Base-by-base conservation (phyloP, 2,113 vertebrate genomes). In the Tenebrosternarchus preto region DNA sequence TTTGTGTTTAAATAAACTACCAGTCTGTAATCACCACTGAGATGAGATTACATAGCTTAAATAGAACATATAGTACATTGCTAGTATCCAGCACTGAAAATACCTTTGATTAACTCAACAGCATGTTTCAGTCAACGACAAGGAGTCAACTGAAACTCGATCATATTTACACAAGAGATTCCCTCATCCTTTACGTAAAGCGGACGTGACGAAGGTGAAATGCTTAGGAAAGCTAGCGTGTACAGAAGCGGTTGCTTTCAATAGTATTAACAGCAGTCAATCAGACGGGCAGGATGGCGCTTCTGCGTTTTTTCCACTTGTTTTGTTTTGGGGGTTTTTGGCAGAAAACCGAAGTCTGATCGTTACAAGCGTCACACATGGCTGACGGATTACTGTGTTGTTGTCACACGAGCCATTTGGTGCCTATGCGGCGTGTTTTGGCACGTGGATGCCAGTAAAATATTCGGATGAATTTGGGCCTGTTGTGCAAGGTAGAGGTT, bases 1-100 rank as follows among this genome's bases (percentile, higher is more conserved):
- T 29, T 29, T 72, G 17, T 53, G n/a, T 25, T 59, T 61, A 60
- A 36, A 46, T 29, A 73, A 73, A 33, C 72, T 59, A 24, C 57
- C 5, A 73, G n/a, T 11, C 15, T 61, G 57, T 24, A 76, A 61
- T 46, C 16, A 64, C 36, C 19, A 39, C 36, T 50, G 12, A 61
- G 36, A 63, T 63, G 16, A 50, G 39, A 43, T 46, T 31, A 22
- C 6, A 50, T 46, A 46, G 56, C 9, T n/a, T n/a, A n/a, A 59
- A 59, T n/a, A 59, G 5, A 22, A 59, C 7, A n/a, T n/a, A n/a
- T n/a, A 59, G 3, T 20, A 59, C 29, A 36, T n/a, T 1, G 1
- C 7, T 7, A 33, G 31, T 17, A 17, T 1, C 29, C 19, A n/a
- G 29, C 63, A 36, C 7, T 36, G 31, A 67, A 67, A 50, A 50